Evolutionary conservation across 2,113 vertebrate genomes (phyloP).

Genomic region (Desmodus rotundus): DNA sequence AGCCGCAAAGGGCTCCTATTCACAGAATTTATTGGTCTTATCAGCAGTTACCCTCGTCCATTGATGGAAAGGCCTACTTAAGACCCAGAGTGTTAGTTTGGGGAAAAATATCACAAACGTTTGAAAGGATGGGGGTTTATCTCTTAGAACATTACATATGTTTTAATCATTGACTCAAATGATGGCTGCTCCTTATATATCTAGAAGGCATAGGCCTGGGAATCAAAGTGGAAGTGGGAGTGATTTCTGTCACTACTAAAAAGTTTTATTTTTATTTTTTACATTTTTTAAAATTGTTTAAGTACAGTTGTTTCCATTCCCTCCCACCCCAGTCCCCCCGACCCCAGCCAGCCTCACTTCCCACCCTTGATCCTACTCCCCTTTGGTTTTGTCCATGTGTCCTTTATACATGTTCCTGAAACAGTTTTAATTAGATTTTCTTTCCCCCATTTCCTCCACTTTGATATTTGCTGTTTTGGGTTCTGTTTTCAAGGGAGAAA

Average conservation of each 20-base stretch:
- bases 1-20: not conserved
- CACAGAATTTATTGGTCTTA: not conserved
- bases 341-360: no score
- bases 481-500: not conserved
- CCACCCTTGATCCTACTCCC: no score
- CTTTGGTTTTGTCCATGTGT: no score
- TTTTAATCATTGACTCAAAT: not conserved
- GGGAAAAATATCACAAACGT: not conserved
- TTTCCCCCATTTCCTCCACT: not conserved
- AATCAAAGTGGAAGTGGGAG: not conserved
- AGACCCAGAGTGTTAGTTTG: not conserved
- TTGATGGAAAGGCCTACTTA: not conserved
- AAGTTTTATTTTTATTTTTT: not conserved
- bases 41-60: not conserved
- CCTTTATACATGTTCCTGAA: no score
- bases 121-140: not conserved
- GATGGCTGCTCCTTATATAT: not conserved
- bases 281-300: no score
- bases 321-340: no score
- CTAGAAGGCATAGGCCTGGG: not conserved
- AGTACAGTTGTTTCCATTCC: no score
- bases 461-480: not conserved
- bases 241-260: not conserved
- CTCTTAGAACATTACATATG: not conserved
- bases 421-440: no score